Evolutionary conservation across 2,113 vertebrate species (phyloP), one percentile per base, ranked within the genome.

Genomic region (Aramus guarauna): DNA sequence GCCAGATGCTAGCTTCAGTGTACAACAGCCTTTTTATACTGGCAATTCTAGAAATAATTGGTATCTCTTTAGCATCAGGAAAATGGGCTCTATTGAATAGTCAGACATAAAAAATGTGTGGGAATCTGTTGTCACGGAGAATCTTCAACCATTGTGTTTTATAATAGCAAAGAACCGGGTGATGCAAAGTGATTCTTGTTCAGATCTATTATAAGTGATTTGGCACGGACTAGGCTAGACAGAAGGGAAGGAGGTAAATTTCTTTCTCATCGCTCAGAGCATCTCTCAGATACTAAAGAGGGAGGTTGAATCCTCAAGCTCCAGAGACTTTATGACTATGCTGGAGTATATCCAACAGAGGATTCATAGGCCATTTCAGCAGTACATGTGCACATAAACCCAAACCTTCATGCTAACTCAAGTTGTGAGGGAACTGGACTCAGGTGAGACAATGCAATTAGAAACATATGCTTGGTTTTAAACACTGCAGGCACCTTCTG

Each of bases 401-500:
- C 24, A 85, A 76, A 91, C 56, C 73, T 52, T 89, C 34, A 56
- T 48, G 34, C 79, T 62, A 88, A 37, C 37, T 76, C 85, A 67
- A 80, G 47, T 15, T 92, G 69, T 88, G 81, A 85, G 39, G 75
- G 36, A 94, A 88, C 67, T 92, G 67, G 83, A 58, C 83, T 92
- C 88, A 91, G 79, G 93, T 96, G 63, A 90, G 58, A 82, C 45
- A 82, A 63, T 52, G 60, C 60, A 60, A 47, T 86, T 89, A 84
- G 59, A 84, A 94, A 66, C 83, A 88, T 95, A 95, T 88, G 80
- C 52, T 95, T 83, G 30, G n/a, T 90, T 84, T 96, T 79, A 92
- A 96, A 95, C 34, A 90, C 43, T 71, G 41, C 45, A 74, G 47
- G 47, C 63, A 87, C 18, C 73, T 89, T 94, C 80, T 84, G 56